phyloP scores from a whole-genome alignment of 2,888 invertebrate species.

The Drosophila anomelani region DNA sequence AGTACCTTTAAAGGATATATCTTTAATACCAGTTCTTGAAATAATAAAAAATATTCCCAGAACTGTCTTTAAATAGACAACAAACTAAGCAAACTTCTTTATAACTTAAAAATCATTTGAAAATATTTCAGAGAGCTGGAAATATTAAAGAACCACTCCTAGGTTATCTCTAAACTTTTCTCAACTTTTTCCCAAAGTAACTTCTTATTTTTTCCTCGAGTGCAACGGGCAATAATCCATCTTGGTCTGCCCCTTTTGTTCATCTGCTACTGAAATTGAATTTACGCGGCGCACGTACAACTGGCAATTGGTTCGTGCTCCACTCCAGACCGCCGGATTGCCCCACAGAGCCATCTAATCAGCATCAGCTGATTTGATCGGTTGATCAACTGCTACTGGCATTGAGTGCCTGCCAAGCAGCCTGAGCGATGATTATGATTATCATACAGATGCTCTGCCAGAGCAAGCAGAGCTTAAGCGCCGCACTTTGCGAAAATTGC shows the following conservation, averaged over 20 bases:
- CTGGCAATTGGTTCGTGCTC: conserved; percentile 82
- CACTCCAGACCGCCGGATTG: conserved; percentile 37
- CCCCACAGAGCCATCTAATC: conserved; percentile 51
- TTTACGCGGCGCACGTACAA: conserved; percentile 84
- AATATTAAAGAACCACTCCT: background rate
- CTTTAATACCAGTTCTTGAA: background rate
- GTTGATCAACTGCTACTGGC: conserved; percentile 63
- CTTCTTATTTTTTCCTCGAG: conserved; percentile 4
- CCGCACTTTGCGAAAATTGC: conserved; percentile 53
- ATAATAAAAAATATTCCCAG: no score
- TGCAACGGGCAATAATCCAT: conserved; percentile 47
- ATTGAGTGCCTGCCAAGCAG: conserved; percentile 39
- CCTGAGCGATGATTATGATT: conserved; percentile 55
- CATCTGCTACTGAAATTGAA: conserved; percentile 80
- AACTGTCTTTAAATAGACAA: background rate
- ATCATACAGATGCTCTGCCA: conserved; percentile 24
- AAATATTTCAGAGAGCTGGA: background rate
- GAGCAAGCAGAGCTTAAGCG: conserved; percentile 55
- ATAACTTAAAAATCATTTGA: background rate
- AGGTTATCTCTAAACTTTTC: no score
- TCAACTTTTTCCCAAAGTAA: background rate
- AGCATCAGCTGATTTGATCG: conserved; percentile 48
- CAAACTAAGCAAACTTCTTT: background rate
- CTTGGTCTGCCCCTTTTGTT: conserved; percentile 51
- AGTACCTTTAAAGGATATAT: background rate